Conservation (phyloP, 2,797 vertebrate species). For the Catharus ustulatus region DNA sequence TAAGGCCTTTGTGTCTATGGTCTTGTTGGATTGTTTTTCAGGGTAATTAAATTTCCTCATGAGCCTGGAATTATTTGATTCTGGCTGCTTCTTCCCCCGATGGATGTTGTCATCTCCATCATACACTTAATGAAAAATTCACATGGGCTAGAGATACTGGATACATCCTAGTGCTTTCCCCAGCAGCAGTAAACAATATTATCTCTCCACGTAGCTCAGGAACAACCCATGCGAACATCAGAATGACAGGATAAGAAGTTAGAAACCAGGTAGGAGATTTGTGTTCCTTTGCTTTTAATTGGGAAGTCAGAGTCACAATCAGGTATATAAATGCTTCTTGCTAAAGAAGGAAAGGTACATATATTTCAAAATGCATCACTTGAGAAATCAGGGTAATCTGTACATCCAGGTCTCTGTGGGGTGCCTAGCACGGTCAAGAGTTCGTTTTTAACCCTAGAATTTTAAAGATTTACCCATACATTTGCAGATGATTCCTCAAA, state of each 20-base stretch:
- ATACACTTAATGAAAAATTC: neutral
- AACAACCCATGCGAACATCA: neutral
- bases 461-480: neutral
- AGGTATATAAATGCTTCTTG: neutral
- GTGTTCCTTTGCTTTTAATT: neutral
- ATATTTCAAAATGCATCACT: neutral
- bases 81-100: neutral
- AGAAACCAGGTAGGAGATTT: neutral
- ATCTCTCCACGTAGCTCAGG: neutral
- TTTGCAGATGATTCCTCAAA: neutral
- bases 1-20: neutral
- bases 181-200: neutral
- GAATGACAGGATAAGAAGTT: neutral
- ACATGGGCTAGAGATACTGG: neutral
- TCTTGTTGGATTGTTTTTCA: neutral
- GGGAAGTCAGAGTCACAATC: neutral
- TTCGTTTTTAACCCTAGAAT: neutral
- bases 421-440: neutral
- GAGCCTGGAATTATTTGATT: neutral
- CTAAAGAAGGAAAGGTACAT: neutral
- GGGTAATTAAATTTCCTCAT: neutral
- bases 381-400: neutral
- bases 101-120: neutral
- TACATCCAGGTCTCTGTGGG: neutral
- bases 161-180: neutral